Base-by-base conservation (phyloP, 2,797 vertebrate species). In the Pseudochaenichthys georgianus region DNA sequence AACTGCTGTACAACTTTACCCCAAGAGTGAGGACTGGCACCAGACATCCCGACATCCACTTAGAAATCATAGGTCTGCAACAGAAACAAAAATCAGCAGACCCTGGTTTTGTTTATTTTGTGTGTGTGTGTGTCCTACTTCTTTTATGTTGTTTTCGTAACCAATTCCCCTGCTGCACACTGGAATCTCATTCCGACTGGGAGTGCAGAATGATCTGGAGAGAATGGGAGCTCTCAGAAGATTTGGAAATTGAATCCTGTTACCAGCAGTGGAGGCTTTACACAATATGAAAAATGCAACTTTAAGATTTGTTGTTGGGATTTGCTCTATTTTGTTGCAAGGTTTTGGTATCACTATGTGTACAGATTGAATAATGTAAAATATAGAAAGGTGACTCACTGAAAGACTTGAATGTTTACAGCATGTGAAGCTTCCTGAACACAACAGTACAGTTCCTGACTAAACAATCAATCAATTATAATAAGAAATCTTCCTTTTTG, bases 171-270 rank as follows among this genome's bases (percentile, higher is more conserved):
- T 5, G 66, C 38, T 63, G 50, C 55, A 13, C n/a, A n/a, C 51
- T 34, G 51, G 21, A 64, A 55, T 57, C 41, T 73, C 38, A 73
- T 81, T 64, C 53, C 52, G 19, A 50, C 58, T 59, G 62, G 4
- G 21, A 73, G 52, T 76, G 54, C 58, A 21, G 64, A 72, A 73
- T 67, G 42, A 73, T 64, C 70, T 55, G 64, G 13, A 55, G 45
- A 68, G 59, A 78, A 69, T 31, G 67, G 48, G 65, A 38, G 61
- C 46, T 66, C 54, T 70, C 55, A 62, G 62, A 46, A 64, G 43
- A 73, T 78, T 61, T 31, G 31, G 41, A 51, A 63, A 74, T 62
- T 52, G 38, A 72, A 73, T 65, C 52, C 47, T 51, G 58, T 34
- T 48, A 15, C 58, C 52, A 41, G 53, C 66, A 28, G 53, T 42